Evolutionary conservation across 1,140 invertebrate species (phyloP), one percentile per base, ranked within the genome.

Genomic region (Drosophila tristis): DNA sequence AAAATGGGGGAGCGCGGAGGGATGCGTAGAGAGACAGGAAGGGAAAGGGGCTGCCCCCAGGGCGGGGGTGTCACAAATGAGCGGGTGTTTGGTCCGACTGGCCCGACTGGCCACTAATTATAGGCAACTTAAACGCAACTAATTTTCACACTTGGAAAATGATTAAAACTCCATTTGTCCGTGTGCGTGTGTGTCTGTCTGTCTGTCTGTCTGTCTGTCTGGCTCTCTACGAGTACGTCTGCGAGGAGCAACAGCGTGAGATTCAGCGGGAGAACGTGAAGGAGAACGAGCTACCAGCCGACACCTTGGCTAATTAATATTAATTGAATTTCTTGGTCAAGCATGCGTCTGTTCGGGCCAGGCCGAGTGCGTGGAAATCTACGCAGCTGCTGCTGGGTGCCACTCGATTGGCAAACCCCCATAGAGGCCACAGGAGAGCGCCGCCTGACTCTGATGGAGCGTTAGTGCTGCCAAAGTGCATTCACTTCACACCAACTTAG

Each of bases 141-240:
- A 87, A 87, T 84, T 87, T 87, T 89, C 84, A 87, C 84, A 89
- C 80, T 91, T 90, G 85, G 84, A 85, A 87, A 91, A 91, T 91
- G 89, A 91, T 91, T 91, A 91, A 91, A 91, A 91, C 78, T 74
- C 89, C 89, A 91, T 91, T 90, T 89, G 67, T 45, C 39, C 54
- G 45, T 59, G 66, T 60, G 31, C 55, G 57, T 58, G 54, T 61
- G 44, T 48, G 43, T 31, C 31, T 43, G 25, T 59, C 20, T 57
- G 48, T 35, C 25, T 58, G 50, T n/a, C n/a, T 48, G 35, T 31
- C 31, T 43, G 25, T 59, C 20, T 57, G 48, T 35, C 25, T 58
- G 50, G 50, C 20, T 20, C 20, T 20, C 20, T 20, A 20, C 20
- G 1, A 20, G 11, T 42, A 20, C 44, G 47, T 16, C n/a, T 45